These are phyloP conservation scores for Dendrocincla fuliginosa DNA, from an alignment of 2,797 vertebrate species.

Conservation along the genomic window DNA sequence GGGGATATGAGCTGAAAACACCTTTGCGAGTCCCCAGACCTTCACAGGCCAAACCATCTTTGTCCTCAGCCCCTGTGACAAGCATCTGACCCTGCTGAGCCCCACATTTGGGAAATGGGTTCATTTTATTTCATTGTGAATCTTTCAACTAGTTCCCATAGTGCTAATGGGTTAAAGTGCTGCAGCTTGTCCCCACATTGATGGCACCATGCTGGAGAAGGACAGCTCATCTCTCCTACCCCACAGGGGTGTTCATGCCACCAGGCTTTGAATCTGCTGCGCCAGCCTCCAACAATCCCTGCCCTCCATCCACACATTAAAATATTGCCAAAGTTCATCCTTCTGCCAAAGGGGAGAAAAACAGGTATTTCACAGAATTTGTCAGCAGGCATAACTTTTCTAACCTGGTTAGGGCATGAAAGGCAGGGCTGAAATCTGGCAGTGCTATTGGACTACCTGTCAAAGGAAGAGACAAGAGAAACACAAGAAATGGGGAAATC, in stretches of 20 bases:
- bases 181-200: neutral
- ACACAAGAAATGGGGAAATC: neutral
- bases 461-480: neutral
- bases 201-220: neutral
- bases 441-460: neutral
- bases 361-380: neutral
- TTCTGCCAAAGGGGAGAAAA: neutral
- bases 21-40: fast-evolving
- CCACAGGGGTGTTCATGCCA: fast-evolving
- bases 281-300: fast-evolving
- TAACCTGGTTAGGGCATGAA: neutral
- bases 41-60: neutral
- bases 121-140: neutral
- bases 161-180: neutral
- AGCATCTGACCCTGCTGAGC: neutral
- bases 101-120: neutral
- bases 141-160: neutral
- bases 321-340: neutral
- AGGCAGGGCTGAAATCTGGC: neutral
- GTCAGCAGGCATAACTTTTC: neutral
- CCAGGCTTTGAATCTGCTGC: neutral
- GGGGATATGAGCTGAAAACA: too few species aligned
- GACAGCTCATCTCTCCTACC: neutral
- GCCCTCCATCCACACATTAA: fast-evolving
- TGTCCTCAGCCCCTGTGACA: neutral